These are phyloP conservation scores for Pristionchus arcanus DNA, from an alignment of 2,888 invertebrate genomes.

Conservation along the genomic window DNA sequence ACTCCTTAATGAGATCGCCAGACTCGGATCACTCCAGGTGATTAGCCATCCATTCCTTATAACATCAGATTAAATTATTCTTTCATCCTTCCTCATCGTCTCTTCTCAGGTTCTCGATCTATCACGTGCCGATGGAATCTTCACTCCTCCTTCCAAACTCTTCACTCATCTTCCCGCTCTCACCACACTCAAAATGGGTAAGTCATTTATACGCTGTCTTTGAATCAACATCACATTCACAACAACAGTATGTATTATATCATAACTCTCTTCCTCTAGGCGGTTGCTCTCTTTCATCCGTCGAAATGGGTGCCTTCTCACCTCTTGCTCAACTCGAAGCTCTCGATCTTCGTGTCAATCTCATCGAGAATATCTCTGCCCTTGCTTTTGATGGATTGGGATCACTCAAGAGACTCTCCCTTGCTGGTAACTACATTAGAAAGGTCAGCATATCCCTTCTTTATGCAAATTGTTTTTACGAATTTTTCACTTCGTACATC, in stretches of 20 bases:
- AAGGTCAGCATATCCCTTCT: conserved; percentile 51
- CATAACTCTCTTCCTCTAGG: conserved; percentile 57
- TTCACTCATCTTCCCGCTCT: conserved; percentile 67
- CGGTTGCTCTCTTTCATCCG: conserved; percentile 81
- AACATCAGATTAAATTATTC: not conserved
- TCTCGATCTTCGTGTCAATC: conserved; percentile 89
- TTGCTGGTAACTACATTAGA: conserved; percentile 83
- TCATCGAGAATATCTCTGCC: conserved; percentile 87
- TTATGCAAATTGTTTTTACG: too few species aligned
- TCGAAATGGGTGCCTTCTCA: conserved; percentile 87
- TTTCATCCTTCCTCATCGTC: too few species aligned
- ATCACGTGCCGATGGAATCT: conserved; percentile 74
- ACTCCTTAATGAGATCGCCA: conserved; percentile 90
- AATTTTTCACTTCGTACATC: too few species aligned
- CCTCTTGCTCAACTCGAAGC: conserved; percentile 88
- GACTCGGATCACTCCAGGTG: conserved; percentile 86
- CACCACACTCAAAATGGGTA: conserved; percentile 81
- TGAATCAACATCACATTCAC: too few species aligned
- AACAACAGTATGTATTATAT: not conserved
- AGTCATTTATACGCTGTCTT: too few species aligned
- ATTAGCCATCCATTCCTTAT: not conserved
- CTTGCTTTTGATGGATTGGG: conserved; percentile 90
- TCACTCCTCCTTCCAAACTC: conserved; percentile 62
- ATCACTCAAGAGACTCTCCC: conserved; percentile 89
- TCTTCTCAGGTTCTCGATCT: conserved; percentile 67